Evolutionary conservation across 2,113 vertebrate genomes (phyloP), one percentile per base, ranked within the genome.

Genomic region (Acanthisitta chloris): DNA sequence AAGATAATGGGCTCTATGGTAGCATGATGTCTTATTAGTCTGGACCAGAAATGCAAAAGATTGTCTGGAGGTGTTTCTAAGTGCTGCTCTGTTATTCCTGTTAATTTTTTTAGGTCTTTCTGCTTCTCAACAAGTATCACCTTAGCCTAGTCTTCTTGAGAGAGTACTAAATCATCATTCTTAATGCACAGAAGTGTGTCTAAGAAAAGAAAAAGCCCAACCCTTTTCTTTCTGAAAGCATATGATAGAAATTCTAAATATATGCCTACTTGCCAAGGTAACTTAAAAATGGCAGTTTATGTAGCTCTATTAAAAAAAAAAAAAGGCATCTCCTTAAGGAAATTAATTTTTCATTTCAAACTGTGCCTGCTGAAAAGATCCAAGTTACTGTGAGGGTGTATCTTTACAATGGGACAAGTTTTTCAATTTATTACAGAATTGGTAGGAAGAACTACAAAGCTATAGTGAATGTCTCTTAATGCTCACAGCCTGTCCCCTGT

Each of bases 401-500:
- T 54, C 73, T 91, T 84, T 66, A 69, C 43, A 31, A 43, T 24
- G 74, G 24, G 17, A 5, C 8, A 61, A 49, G 10, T 16, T 84
- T 73, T 93, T 67, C 38, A 33, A 0, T 71, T 77, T 77, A 33
- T 85, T 48, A 46, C 14, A 18, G 46, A 46, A 23, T 14, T 51
- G 16, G 24, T 59, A 15, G 58, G 36, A 34, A 78, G 36, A 73
- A 17, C 5, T 34, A 43, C 9, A 55, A 25, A 71, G 43, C 55
- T 48, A 2, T 20, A 61, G n/a, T 0, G 3, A 58, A 33, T 52
- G 49, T 10, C 20, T 80, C 18, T 52, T 62, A 40, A 31, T 25
- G 38, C 64, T 57, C 14, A 12, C 16, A 18, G 5, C 1, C 62
- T 8, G 0, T n/a, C 33, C 57, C 29, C 18, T 1, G 7, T 33